phyloP scores from a whole-genome alignment of 1,140 invertebrate genomes.

The Zaprionus kolodkinae region DNA sequence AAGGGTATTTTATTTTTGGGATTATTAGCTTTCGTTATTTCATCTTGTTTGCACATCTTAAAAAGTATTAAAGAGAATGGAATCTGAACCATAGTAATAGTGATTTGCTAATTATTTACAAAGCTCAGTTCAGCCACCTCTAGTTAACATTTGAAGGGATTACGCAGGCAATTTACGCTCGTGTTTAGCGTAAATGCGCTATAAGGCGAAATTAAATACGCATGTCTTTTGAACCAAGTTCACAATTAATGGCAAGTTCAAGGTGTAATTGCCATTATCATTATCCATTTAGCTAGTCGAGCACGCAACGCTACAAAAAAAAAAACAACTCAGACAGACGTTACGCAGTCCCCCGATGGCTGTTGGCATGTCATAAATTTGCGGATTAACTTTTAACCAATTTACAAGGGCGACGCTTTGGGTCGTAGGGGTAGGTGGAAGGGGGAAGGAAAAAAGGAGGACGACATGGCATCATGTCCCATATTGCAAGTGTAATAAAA shows the following conservation, averaged over 20 bases:
- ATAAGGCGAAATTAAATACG: conserved; percentile 20
- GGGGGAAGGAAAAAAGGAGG: conserved; percentile 26
- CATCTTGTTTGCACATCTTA: too few species aligned
- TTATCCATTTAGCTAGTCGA: conserved; percentile 74
- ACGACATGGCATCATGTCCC: conserved; percentile 64
- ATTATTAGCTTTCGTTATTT: too few species aligned
- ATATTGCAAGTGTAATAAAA: conserved; percentile 81
- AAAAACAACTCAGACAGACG: conserved; percentile 43
- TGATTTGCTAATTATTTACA: not conserved
- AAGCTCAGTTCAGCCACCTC: not conserved
- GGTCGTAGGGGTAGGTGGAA: too few species aligned
- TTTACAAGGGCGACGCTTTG: conserved; percentile 61
- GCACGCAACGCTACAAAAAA: conserved; percentile 40
- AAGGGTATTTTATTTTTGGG: too few species aligned
- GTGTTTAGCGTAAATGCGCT: not conserved
- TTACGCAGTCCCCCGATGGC: conserved; percentile 61
- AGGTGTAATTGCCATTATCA: conserved; percentile 77
- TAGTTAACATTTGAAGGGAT: not conserved
- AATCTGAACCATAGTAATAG: not conserved
- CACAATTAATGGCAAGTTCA: conserved; percentile 72
- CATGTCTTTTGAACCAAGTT: not conserved
- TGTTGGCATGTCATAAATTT: conserved; percentile 82
- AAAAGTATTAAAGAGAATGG: too few species aligned
- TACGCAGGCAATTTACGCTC: not conserved
- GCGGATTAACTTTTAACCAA: conserved; percentile 82